Evolutionary conservation across 2,888 invertebrate genomes (phyloP).

Genomic region (Mellilla xanthometata): DNA sequence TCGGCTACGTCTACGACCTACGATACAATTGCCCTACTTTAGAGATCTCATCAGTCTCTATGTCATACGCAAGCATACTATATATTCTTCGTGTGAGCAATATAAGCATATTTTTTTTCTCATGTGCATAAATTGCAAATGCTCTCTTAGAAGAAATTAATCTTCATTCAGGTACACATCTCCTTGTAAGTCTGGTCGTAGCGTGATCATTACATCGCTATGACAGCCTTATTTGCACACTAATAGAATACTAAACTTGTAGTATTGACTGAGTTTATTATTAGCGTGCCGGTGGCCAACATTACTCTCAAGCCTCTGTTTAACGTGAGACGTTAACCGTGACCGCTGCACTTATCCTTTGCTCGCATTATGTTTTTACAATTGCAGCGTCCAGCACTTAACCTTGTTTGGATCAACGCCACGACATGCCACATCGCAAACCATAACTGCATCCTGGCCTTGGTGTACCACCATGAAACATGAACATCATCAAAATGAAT

Average conservation of each 20-base stretch:
- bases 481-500: slow-evolving; percentile 1
- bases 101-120: not conserved
- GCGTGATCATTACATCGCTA: slow-evolving; percentile 28
- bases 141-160: not conserved
- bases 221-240: slow-evolving; percentile 33
- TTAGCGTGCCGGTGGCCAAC: slow-evolving; percentile 49
- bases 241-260: slow-evolving; percentile 35
- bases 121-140: not conserved
- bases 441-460: slow-evolving; percentile 58
- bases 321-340: slow-evolving; percentile 66
- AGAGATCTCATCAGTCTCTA: not conserved
- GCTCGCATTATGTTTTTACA: slow-evolving; percentile 54
- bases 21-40: not conserved
- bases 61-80: not conserved
- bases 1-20: slow-evolving; percentile 1
- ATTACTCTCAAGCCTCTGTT: slow-evolving; percentile 55
- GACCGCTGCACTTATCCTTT: slow-evolving; percentile 63
- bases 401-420: slow-evolving; percentile 65
- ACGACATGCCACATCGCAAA: slow-evolving; percentile 54
- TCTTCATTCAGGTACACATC: slow-evolving; percentile 22
- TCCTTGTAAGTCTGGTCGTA: slow-evolving; percentile 24
- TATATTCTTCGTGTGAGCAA: not conserved
- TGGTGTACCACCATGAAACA: slow-evolving; percentile 30
- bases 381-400: slow-evolving; percentile 57
- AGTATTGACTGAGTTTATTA: slow-evolving; percentile 36